These are phyloP conservation scores for Amazona vittata DNA, from an alignment of 2,113 vertebrate genomes.

Conservation along the genomic window DNA sequence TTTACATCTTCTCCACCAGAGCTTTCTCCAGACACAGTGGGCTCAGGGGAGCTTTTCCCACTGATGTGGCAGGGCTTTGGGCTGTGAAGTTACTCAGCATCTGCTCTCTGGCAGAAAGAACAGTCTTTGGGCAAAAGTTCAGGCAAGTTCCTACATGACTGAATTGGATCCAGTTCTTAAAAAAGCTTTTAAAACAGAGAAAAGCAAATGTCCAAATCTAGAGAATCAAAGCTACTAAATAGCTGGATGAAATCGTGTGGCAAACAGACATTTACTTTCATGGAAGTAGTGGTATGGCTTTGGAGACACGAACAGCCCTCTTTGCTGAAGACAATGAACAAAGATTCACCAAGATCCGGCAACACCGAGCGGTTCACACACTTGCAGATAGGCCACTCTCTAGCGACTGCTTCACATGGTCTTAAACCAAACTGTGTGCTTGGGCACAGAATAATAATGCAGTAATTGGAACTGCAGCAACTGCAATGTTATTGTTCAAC, in stretches of 20 bases:
- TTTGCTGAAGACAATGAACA: not conserved
- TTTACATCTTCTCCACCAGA: not conserved
- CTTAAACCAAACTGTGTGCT: not conserved
- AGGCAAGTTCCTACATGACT: not conserved
- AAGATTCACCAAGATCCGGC: not conserved
- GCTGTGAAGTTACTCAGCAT: not conserved
- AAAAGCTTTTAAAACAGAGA: not conserved
- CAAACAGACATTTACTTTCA: not conserved
- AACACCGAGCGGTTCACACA: not conserved
- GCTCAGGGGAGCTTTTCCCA: not conserved
- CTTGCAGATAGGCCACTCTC: not conserved
- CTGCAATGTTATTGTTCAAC: not conserved
- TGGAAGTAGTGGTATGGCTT: not conserved
- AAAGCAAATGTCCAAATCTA: not conserved
- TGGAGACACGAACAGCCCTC: not conserved
- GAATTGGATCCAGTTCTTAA: not conserved
- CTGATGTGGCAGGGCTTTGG: not conserved
- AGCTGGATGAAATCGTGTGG: not conserved
- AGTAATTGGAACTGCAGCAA: not conserved
- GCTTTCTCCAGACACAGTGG: not conserved
- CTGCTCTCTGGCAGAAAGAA: not conserved
- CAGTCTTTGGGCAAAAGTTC: not conserved
- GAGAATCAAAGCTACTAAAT: not conserved
- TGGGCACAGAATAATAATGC: not conserved
- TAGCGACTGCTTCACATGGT: fast-evolving